A percentile compares a stretch with the other conserved stretches of the same genome.
Evolutionary conservation across 1,140 invertebrate species (phyloP).

Genomic region (Drosophila bipectinata): DNA sequence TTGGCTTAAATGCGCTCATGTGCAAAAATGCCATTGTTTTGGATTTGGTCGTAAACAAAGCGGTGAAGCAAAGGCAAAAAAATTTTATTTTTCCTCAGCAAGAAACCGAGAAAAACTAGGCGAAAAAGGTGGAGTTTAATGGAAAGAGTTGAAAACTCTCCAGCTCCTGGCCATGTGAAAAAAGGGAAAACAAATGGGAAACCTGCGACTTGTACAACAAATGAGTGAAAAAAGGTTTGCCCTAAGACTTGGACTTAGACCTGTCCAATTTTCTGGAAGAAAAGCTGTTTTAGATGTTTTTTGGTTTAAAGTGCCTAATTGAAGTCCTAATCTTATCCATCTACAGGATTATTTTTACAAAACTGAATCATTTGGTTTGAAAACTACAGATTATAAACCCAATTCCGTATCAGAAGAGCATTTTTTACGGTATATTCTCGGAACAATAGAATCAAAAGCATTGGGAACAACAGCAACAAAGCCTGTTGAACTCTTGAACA

Average conservation of each 20-base stretch:
- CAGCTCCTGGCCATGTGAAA: constrained; percentile 7
- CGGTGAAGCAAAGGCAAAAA: constrained; percentile 40
- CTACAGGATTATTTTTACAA: background rate
- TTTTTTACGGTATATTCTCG: constrained; percentile 18
- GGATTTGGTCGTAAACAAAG: constrained; percentile 75
- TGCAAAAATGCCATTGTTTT: constrained; percentile 78
- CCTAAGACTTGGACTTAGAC: constrained; percentile 10
- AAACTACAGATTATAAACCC: background rate
- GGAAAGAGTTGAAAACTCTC: constrained; percentile 36
- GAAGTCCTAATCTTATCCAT: background rate
- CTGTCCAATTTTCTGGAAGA: constrained; percentile 5
- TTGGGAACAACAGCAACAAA: constrained; percentile 18
- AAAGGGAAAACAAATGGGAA: constrained; percentile 19
- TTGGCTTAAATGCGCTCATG: constrained; percentile 70
- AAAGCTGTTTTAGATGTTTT: background rate
- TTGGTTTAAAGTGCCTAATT: background rate
- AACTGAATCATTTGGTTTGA: background rate
- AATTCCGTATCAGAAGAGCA: background rate
- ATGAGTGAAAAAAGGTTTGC: constrained; percentile 33
- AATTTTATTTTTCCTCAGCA: constrained; percentile 14
- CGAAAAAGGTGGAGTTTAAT: constrained; percentile 34
- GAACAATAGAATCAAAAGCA: constrained; percentile 38
- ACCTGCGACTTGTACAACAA: constrained; percentile 19
- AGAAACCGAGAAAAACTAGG: constrained; percentile 46
- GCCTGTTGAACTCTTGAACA: constrained; percentile 36